Evolutionary conservation across 1,140 invertebrate genomes (phyloP).

Genomic region (Pseudomyrmex sp.): DNA sequence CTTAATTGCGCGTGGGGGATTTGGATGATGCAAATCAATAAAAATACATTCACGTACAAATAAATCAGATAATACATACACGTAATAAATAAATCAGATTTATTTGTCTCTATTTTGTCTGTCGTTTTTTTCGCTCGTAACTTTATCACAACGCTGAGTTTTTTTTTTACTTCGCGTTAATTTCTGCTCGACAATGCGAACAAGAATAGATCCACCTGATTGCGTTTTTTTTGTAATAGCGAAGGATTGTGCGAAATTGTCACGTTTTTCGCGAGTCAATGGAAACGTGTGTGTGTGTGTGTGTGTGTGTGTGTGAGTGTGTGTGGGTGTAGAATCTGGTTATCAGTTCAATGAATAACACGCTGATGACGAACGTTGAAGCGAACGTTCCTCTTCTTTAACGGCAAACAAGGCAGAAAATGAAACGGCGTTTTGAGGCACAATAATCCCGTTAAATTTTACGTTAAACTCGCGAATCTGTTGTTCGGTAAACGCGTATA

Average conservation of each 20-base stretch:
- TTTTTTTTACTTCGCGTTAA: background rate
- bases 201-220: background rate
- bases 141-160: background rate
- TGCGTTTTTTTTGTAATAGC: background rate
- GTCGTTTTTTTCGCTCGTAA: background rate
- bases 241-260: background rate
- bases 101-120: too few relatives aligned
- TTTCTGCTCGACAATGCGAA: background rate
- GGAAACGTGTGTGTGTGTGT: too few relatives aligned
- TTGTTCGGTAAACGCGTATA: background rate
- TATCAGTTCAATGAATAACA: conserved; percentile 54
- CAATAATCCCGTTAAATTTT: background rate
- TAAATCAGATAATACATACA: too few relatives aligned
- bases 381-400: conserved; percentile 16
- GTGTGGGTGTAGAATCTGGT: conserved; percentile 12
- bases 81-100: too few relatives aligned
- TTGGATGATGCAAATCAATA: too few relatives aligned
- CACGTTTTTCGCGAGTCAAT: conserved; percentile 2
- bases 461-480: background rate
- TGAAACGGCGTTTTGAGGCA: background rate
- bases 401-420: conserved; percentile 11
- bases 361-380: conserved; percentile 22
- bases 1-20: too few relatives aligned
- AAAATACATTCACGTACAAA: too few relatives aligned
- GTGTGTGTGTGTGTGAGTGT: too few relatives aligned